A percentile compares a stretch with the other conserved stretches of the same genome.
Conservation (phyloP, 1,140 invertebrate genomes). For the Hirudo medicinalis region DNA sequence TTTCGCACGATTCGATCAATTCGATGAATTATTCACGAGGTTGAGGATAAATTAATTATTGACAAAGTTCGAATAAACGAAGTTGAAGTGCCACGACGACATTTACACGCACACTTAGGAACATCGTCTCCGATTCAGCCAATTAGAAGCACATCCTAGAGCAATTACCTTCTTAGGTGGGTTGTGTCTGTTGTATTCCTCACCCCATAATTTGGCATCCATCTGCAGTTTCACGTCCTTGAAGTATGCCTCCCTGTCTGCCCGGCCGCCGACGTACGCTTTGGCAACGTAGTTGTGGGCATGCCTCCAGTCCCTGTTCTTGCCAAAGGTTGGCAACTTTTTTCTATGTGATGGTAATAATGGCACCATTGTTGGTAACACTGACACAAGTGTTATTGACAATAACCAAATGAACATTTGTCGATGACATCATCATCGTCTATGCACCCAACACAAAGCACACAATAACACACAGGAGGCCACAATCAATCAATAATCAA, state of each 20-base stretch:
- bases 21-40: background rate
- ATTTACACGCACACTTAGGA: background rate
- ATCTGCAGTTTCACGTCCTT: slow-evolving; percentile 51
- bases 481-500: no score
- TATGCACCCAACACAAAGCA: no score
- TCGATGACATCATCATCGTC: no score
- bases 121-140: background rate
- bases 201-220: slow-evolving; percentile 52
- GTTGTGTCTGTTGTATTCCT: slow-evolving; percentile 51
- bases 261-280: slow-evolving; percentile 44
- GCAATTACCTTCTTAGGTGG: slow-evolving; percentile 48
- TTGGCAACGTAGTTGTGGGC: slow-evolving; percentile 50
- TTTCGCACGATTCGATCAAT: background rate
- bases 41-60: background rate
- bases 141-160: background rate
- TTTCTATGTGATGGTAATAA: slow-evolving; percentile 36
- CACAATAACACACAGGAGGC: no score
- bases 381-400: no score
- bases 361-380: no score
- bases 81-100: background rate
- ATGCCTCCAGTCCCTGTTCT: slow-evolving; percentile 42
- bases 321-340: slow-evolving; percentile 45
- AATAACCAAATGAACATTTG: no score
- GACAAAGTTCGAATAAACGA: no score
- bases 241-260: slow-evolving; percentile 46